Conservation (phyloP, 92 coral and sea anemone species). For the Ricordea florida region DNA sequence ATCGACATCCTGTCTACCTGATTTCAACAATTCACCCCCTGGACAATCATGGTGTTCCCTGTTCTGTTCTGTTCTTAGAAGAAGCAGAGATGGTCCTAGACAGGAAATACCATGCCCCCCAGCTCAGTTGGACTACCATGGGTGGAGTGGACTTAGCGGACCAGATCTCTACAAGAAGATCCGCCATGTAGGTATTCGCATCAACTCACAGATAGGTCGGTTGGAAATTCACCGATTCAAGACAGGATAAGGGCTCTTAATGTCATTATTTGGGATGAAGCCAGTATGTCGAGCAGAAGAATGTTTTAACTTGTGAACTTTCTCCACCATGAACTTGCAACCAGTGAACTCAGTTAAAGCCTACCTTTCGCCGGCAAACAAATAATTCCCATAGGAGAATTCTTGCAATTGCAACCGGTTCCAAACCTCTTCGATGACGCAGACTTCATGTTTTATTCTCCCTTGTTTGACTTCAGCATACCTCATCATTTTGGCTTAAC, state of each 20-base stretch:
- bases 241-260: neutral
- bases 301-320: neutral
- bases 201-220: neutral
- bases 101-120: too few relatives aligned
- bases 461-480: slow-evolving; percentile 10
- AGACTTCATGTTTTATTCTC: slow-evolving; percentile 22
- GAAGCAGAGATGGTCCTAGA: too few relatives aligned
- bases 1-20: too few relatives aligned
- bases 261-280: neutral
- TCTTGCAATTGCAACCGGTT: slow-evolving; percentile 44
- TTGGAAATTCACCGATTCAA: neutral
- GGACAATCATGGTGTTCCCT: too few relatives aligned
- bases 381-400: slow-evolving; percentile 51
- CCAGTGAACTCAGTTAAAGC: neutral
- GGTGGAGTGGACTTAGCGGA: too few relatives aligned
- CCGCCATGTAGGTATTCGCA: too few relatives aligned
- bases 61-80: too few relatives aligned
- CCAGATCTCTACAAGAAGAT: too few relatives aligned
- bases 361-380: slow-evolving; percentile 54
- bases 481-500: slow-evolving; percentile 24
- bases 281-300: neutral
- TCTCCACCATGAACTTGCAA: neutral
- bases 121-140: too few relatives aligned
- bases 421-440: slow-evolving; percentile 52
- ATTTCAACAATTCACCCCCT: too few relatives aligned